These are phyloP conservation scores for Heliconius cydno DNA, from an alignment of 2,888 invertebrate genomes.

Conservation along the genomic window DNA sequence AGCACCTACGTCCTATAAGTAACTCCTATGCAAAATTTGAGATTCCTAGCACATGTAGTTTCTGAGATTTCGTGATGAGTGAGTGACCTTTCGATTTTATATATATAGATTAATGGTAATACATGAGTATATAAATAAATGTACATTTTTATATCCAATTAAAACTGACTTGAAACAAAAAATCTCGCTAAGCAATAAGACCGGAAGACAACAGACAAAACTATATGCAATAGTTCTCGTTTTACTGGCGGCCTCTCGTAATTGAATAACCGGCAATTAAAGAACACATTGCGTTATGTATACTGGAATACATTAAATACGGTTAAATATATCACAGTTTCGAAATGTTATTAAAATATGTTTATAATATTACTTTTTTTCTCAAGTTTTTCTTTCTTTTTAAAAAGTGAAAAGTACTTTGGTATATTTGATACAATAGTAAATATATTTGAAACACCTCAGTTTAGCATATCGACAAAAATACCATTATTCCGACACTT, in stretches of 20 bases:
- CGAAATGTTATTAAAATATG: not conserved
- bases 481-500: not conserved
- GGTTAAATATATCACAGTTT: too few species aligned
- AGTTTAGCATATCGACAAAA: not conserved
- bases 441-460: not conserved
- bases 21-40: too few species aligned
- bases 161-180: too few species aligned
- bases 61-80: too few species aligned
- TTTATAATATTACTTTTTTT: too few species aligned
- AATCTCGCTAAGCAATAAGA: not conserved
- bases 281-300: slow-evolving; percentile 33
- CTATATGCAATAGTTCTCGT: slow-evolving; percentile 52
- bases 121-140: too few species aligned
- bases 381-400: not conserved
- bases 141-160: too few species aligned
- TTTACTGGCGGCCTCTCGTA: slow-evolving; percentile 53
- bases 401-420: not conserved
- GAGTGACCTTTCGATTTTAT: too few species aligned
- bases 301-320: slow-evolving; percentile 7
- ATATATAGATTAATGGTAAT: too few species aligned
- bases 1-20: too few species aligned
- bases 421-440: not conserved
- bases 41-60: too few species aligned
- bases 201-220: slow-evolving; percentile 40
- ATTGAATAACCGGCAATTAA: slow-evolving; percentile 52